Base-by-base conservation (phyloP, 2,113 vertebrate species). In the Malurus alboscapulatus region DNA sequence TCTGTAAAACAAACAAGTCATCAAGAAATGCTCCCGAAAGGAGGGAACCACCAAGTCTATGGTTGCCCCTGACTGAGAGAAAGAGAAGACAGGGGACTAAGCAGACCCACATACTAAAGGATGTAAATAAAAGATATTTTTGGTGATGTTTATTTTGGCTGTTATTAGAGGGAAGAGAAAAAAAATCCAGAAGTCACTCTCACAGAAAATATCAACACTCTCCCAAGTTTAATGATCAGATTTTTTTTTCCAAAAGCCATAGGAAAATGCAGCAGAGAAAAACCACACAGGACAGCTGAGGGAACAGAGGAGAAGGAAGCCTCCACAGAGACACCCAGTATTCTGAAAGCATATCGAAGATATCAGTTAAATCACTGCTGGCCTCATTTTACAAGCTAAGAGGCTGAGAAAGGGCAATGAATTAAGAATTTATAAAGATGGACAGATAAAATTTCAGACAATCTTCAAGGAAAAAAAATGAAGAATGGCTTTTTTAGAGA, bases 401-500 rank as follows among this genome's bases (percentile, higher is more conserved):
- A 94, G 88, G 90, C 85, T 94, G 93, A 96, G 93, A 96, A 94
- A 96, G 92, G 96, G 88, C 94, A 96, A 85, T 29, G 88, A 94
- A 95, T 95, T 96, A 95, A 96, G 92, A 95, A 93, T 96, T 96
- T 90, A 96, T 96, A 94, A 94, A 87, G 85, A 95, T 2, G 29
- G 71, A 76, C 85, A 93, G 92, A 95, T 83, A 94, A 95, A 93
- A 87, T 90, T 90, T 93, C 83, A 94, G 53, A 73, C 65, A 84
- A 88, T 84, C 80, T 75, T 75, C 68, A 84, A 55, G 88, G 15
- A 71, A 73, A 88, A 57, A 80, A 91, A 94, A 87, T 59, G 78
- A 89, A 84, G 72, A 83, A 81, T 3, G 26, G 57, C 27, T 84
- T 84, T 94, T 88, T 53, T 18, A 68, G 40, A 72, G 84, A 88